Percentiles rank a stretch among this genome's conserved stretches.
Evolutionary conservation across 2,888 invertebrate species (phyloP).

Genomic region (Argyra leucocephala): DNA sequence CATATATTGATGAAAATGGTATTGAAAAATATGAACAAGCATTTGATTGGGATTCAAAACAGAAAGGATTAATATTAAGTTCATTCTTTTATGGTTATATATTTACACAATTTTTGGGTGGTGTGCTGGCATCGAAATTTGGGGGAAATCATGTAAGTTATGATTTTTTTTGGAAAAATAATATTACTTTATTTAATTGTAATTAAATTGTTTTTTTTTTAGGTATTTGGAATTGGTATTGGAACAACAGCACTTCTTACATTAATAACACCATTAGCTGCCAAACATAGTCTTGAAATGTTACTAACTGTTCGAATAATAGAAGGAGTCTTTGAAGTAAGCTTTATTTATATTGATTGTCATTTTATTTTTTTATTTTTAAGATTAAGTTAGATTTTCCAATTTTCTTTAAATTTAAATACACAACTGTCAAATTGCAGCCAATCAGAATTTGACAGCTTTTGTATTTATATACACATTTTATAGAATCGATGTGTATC

Average conservation of each 20-base stretch:
- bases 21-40: constrained; percentile 56
- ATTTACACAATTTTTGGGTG: constrained; percentile 72
- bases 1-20: constrained; percentile 54
- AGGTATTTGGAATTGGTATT: constrained; percentile 68
- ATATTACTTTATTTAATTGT: constrained; percentile 8
- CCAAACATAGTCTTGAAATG: constrained; percentile 58
- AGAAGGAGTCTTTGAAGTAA: constrained; percentile 73
- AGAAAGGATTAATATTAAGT: constrained; percentile 69
- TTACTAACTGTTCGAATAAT: constrained; percentile 64
- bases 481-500: too few species aligned
- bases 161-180: neutral
- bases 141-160: constrained; percentile 65
- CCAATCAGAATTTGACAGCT: neutral
- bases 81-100: constrained; percentile 88
- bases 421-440: too few species aligned
- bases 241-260: constrained; percentile 70
- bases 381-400: constrained; percentile 10
- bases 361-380: neutral
- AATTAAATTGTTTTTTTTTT: constrained; percentile 30
- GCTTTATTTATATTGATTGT: neutral
- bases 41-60: constrained; percentile 70
- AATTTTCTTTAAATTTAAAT: neutral
- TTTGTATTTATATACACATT: neutral
- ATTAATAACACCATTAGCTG: constrained; percentile 67
- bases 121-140: constrained; percentile 70